Evolutionary conservation across 2,113 vertebrate species (phyloP), one percentile per base, ranked within the genome.

Genomic region (Polypterus senegalus): DNA sequence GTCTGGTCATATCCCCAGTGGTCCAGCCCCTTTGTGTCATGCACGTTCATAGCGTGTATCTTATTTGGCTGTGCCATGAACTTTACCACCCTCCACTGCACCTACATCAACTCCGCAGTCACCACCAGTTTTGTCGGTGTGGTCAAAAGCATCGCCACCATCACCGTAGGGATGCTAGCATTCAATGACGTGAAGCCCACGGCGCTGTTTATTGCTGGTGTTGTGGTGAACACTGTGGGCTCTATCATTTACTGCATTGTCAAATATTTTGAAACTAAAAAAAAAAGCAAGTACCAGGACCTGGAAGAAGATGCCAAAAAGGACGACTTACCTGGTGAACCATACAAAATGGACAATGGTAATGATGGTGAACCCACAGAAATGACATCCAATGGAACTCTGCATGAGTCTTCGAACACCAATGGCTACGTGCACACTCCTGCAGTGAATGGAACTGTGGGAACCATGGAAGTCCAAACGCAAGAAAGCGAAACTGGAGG

Each of bases 41-140:
- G 79, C 77, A 91, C 90, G 78, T 97, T 99, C 76, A 53, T 82
- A 9, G 68, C 83, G 68, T 94, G 93, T 54, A 66, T 94, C 65
- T 58, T 94, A 66, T 92, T 99, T 60, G 96, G 94, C 78, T 95
- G 94, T n/a, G 93, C 92, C 76, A 98, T 98, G 94, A 97, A 97
- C 82, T 98, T 99, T 80, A 99, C 96, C 72, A 99, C 95, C 3
- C 81, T 97, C 49, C 94, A 98, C 72, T 99, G 96, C 73, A 99
- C 96, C 64, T 98, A 97, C 77, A 91, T 98, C 79, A 99, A 99
- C 86, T 99, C 96, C 0, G 96, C 96, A 0, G 93, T 99, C 77
- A 99, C 96, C 81, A 99, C 96, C 76, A 99, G 96, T 80, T 99
- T 99, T 1, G 95, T 99, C 2, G 95, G 96, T 5, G 96, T 99